Base-by-base conservation (phyloP, 1,140 invertebrate species). In the Lepeophtheirus salmonis region DNA sequence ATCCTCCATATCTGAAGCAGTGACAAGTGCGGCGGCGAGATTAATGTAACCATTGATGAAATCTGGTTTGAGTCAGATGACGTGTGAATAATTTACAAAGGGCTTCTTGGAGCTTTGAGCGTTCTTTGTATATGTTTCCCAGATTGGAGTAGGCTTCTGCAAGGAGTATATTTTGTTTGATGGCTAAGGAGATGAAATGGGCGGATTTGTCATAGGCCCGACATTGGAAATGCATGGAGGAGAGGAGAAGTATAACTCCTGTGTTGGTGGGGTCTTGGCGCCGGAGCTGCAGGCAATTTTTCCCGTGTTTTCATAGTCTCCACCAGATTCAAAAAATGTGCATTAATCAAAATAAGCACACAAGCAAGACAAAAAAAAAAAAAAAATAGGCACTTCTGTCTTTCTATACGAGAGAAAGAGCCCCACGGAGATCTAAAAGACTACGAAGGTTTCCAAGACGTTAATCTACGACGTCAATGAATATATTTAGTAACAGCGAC, bases 11-110 rank as follows among this genome's bases (percentile, higher is more conserved):
- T 99, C 94, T 21, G 92, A 89, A 18, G 91, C 89, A 62, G 94
- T 91, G 14, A 98, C 95, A 2, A 98, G 76, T 18, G 95, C 95
- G 23, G 95, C 92, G 2, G 95, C 94, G 63, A 99, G 74, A 75
- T 99, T 99, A 67, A 99, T 97, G 71, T 98, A 99, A n/a, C 95
- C 95, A 80, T 98, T 94, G 67, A 98, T 98, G 73, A 98, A 99
- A 72, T 98, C 95, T 1, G 92, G 95, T 74, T 98, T 98, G 65
- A 98, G 74, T n/a, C 90, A 74, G 4, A 98, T 92, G 25, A 95
- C 95, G 74, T 97, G 89, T 63, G 88, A 77, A 49, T 57, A 66
- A 20, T 61, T 61, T 68, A 89, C 86, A 60, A n/a, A 98, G 70
- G 18, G 94, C 95, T 72, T 97, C 91, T 72, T 87, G 84, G 2